Percentiles rank a stretch among this genome's conserved stretches.
Conservation (phyloP, 2,797 vertebrate species). For the Alcedo atthis region DNA sequence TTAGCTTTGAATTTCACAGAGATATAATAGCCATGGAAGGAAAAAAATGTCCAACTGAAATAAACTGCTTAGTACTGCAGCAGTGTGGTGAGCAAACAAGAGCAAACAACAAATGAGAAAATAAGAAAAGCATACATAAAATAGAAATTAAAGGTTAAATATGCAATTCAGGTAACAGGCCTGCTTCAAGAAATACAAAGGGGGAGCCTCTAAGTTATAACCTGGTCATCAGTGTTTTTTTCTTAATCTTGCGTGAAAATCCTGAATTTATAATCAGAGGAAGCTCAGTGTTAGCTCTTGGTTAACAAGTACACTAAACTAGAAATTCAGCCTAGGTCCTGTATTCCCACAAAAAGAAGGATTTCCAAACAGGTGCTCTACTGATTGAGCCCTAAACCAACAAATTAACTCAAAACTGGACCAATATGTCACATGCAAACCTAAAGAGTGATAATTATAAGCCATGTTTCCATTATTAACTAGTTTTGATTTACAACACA, state of each 20-base stretch:
- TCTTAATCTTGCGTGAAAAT: constrained; percentile 44
- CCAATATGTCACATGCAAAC: constrained; percentile 4
- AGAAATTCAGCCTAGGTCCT: constrained; percentile 51
- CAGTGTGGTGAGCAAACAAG: constrained; percentile 38
- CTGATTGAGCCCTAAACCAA: background rate
- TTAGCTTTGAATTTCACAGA: constrained; percentile 69
- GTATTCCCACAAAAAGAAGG: constrained; percentile 29
- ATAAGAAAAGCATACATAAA: constrained; percentile 18
- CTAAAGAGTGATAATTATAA: constrained; percentile 42
- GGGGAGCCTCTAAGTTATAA: background rate
- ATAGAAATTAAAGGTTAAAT: constrained; percentile 15
- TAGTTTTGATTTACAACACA: constrained; percentile 2
- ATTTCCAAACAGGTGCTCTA: constrained; percentile 54
- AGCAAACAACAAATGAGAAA: constrained; percentile 37
- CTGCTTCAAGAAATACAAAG: constrained; percentile 7
- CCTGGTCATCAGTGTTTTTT: background rate
- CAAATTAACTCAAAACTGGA: constrained; percentile 1
- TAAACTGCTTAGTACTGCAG: constrained; percentile 67
- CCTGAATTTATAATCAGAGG: constrained; percentile 36
- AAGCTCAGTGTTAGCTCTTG: constrained; percentile 22
- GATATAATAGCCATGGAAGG: constrained; percentile 55
- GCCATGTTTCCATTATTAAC: constrained; percentile 37
- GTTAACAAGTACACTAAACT: constrained; percentile 43
- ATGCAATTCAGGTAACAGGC: background rate
- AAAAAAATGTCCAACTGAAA: constrained; percentile 65